These are phyloP conservation scores for Genyomyrus donnyi DNA, from an alignment of 2,113 vertebrate genomes.

Conservation along the genomic window DNA sequence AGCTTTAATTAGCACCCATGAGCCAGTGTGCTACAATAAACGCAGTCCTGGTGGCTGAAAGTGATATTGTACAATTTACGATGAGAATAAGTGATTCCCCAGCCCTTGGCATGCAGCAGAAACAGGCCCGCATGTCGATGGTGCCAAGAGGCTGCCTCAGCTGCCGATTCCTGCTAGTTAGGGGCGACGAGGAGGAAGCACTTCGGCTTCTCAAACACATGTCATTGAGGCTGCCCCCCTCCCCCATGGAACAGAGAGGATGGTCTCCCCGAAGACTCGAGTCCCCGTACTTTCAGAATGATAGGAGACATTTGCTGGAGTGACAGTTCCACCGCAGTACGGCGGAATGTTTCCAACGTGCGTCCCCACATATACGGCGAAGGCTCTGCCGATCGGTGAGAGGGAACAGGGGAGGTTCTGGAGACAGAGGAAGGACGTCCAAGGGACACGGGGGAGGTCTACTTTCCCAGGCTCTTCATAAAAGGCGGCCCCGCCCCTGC, in stretches of 20 bases:
- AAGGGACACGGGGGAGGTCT: conserved; percentile 1
- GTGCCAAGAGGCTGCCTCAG: conserved; percentile 45
- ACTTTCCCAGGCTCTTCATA: neutral
- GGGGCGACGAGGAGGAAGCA: neutral
- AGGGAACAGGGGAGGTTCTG: conserved; percentile 24
- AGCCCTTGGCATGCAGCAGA: conserved; percentile 54
- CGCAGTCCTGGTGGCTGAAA: conserved; percentile 50
- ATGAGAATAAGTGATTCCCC: conserved; percentile 72
- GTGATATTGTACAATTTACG: conserved; percentile 55
- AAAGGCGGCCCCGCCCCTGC: neutral
- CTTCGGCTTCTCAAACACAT: neutral
- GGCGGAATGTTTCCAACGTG: neutral
- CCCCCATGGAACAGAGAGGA: neutral
- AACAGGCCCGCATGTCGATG: conserved; percentile 18
- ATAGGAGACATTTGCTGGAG: neutral
- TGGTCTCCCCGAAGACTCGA: neutral
- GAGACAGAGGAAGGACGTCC: conserved; percentile 14
- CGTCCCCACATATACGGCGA: neutral
- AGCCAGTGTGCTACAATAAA: conserved; percentile 61
- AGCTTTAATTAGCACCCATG: conserved; percentile 76
- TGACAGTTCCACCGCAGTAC: neutral
- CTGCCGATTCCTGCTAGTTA: conserved; percentile 40
- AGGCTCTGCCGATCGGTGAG: neutral
- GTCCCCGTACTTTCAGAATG: neutral
- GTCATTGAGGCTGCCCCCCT: neutral